Evolutionary conservation across 2,888 invertebrate species (phyloP).

Genomic region (Omphaloscelis lunosa): DNA sequence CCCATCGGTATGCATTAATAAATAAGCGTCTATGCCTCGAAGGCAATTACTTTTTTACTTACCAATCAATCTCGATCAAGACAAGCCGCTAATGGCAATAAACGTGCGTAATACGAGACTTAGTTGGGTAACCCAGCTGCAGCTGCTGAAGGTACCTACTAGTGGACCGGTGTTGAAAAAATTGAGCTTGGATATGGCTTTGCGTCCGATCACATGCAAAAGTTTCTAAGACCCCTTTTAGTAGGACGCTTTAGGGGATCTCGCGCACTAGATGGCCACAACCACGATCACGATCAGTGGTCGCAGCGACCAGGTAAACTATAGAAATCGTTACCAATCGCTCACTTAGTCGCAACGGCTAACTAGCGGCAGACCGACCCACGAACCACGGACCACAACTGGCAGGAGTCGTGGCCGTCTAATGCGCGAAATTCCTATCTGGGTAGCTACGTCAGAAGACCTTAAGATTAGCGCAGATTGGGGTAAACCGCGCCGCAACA

Average conservation of each 20-base stretch:
- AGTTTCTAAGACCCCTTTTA: too few relatives aligned
- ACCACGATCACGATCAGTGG: too few relatives aligned
- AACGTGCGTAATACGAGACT: conserved; percentile 63
- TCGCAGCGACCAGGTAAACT: too few relatives aligned
- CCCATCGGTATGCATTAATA: conserved; percentile 60
- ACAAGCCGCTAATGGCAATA: conserved; percentile 74
- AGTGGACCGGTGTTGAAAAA: conserved; percentile 14
- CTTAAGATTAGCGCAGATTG: background rate
- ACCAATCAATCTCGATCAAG: conserved; percentile 80
- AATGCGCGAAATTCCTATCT: too few relatives aligned
- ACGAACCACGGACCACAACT: too few relatives aligned
- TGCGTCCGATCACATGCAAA: background rate
- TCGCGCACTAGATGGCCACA: too few relatives aligned
- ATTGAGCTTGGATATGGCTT: background rate
- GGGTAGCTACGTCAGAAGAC: too few relatives aligned
- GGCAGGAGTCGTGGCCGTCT: too few relatives aligned
- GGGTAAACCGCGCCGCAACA: background rate
- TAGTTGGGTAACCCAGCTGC: conserved; percentile 47
- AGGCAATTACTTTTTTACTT: conserved; percentile 80
- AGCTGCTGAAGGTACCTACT: conserved; percentile 16
- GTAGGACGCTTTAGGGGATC: too few relatives aligned
- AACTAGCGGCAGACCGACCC: too few relatives aligned
- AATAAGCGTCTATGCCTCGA: conserved; percentile 57
- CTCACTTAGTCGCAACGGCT: too few relatives aligned
- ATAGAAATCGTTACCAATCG: too few relatives aligned